These are phyloP conservation scores for Myotis yumanensis DNA, from an alignment of 2,113 vertebrate species.

Conservation along the genomic window DNA sequence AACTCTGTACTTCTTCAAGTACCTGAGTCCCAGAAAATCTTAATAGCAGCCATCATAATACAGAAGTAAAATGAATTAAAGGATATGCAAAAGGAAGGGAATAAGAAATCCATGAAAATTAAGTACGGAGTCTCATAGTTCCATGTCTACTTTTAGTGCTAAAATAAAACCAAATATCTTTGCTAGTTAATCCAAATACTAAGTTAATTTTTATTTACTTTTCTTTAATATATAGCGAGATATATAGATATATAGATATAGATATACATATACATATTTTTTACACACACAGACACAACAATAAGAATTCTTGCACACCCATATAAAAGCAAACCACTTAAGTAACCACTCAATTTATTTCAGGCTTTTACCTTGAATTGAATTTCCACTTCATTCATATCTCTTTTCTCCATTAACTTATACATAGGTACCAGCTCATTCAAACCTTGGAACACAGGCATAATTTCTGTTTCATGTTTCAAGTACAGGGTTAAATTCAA, in stretches of 20 bases:
- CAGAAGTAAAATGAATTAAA: constrained; percentile 37
- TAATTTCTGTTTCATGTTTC: constrained; percentile 88
- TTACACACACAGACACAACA: not conserved
- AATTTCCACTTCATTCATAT: constrained; percentile 83
- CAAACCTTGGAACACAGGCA: constrained; percentile 91
- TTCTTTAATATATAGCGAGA: constrained; percentile 4
- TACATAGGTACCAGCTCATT: constrained; percentile 90
- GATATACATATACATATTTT: too few species aligned
- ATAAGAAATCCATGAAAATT: constrained; percentile 1
- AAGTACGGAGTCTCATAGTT: not conserved
- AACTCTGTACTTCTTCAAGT: not conserved
- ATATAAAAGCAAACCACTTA: constrained; percentile 30
- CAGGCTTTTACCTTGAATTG: constrained; percentile 80
- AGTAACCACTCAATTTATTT: not conserved
- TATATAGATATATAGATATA: too few species aligned
- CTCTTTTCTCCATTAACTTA: constrained; percentile 93
- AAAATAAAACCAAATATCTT: constrained; percentile 11
- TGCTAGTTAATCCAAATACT: not conserved
- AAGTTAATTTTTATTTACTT: constrained; percentile 22
- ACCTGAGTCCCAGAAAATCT: not conserved
- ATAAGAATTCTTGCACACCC: not conserved
- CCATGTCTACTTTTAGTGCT: not conserved
- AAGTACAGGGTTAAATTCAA: constrained; percentile 91
- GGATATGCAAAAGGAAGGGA: not conserved
- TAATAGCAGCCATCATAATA: not conserved